A percentile compares a stretch with the other conserved stretches of the same genome.
phyloP scores from a whole-genome alignment of 2,797 vertebrate species.

The Cyclopterus lumpus region DNA sequence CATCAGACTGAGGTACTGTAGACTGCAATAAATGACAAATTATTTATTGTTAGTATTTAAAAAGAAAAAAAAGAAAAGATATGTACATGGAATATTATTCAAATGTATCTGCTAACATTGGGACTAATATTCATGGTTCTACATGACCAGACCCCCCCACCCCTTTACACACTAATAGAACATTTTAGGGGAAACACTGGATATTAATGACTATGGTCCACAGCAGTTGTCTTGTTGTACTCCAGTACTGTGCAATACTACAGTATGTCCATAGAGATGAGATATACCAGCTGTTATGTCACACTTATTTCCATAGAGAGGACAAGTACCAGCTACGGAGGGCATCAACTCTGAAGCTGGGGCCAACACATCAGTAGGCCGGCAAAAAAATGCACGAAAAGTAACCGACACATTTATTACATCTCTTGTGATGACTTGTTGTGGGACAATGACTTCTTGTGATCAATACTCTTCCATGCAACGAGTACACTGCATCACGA shows the following conservation, averaged over 20 bases:
- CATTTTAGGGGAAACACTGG: constrained; percentile 32
- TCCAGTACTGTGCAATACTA: constrained; percentile 8
- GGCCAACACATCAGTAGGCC: constrained; percentile 77
- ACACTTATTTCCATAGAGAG: constrained; percentile 82
- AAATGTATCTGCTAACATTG: neutral
- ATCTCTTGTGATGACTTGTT: constrained; percentile 72
- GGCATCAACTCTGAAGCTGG: constrained; percentile 74
- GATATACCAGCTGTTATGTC: constrained; percentile 67
- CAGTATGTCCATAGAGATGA: constrained; percentile 38
- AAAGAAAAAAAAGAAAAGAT: too few species aligned
- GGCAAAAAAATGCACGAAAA: constrained; percentile 80
- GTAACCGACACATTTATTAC: constrained; percentile 76
- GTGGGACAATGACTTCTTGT: constrained; percentile 60
- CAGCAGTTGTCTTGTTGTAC: constrained; percentile 44
- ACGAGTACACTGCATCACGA: constrained; percentile 22
- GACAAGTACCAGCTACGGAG: constrained; percentile 75
- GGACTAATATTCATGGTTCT: too few species aligned
- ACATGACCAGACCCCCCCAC: too few species aligned
- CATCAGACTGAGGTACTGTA: neutral
- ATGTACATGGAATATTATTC: neutral
- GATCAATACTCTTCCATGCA: constrained; percentile 38
- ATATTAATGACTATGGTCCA: constrained; percentile 32
- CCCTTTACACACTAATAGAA: neutral
- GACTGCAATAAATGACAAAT: neutral
- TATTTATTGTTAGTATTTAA: neutral